These are phyloP conservation scores for Opisthograptis luteolata DNA, from an alignment of 2,888 invertebrate species.

Conservation along the genomic window DNA sequence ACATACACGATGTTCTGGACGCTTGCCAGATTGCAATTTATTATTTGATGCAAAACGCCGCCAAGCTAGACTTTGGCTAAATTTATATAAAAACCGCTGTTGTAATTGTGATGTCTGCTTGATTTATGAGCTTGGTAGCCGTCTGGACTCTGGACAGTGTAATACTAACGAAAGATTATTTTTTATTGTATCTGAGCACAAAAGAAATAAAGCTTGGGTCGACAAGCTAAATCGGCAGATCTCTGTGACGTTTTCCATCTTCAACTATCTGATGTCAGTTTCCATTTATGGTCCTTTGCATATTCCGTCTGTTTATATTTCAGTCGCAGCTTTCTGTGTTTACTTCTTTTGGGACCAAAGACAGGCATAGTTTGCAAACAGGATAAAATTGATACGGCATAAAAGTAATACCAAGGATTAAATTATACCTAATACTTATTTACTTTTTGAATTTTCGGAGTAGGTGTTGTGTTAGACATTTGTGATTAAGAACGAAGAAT, in stretches of 20 bases:
- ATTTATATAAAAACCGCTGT: constrained; percentile 50
- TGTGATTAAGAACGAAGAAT: too few species aligned
- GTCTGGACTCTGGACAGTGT: constrained; percentile 25
- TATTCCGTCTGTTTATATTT: not conserved
- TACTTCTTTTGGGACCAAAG: not conserved
- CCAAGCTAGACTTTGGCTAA: constrained; percentile 36
- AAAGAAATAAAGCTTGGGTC: constrained; percentile 10
- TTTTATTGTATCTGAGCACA: constrained; percentile 21
- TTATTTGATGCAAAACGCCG: constrained; percentile 61
- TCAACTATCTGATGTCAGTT: constrained; percentile 1
- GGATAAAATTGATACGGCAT: not conserved
- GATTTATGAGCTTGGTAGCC: constrained; percentile 42
- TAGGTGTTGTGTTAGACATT: too few species aligned
- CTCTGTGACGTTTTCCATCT: constrained; percentile 7
- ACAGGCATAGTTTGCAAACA: not conserved
- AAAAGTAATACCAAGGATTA: too few species aligned
- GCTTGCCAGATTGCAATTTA: constrained; percentile 63
- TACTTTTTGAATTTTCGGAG: too few species aligned
- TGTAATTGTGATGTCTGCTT: constrained; percentile 47
- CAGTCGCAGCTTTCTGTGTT: not conserved
- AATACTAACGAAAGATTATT: constrained; percentile 25
- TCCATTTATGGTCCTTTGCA: not conserved
- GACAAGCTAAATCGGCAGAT: not conserved
- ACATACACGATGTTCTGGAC: constrained; percentile 51
- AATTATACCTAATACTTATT: too few species aligned